A percentile compares a stretch with the other conserved stretches of the same genome.
Conservation (phyloP, 2,888 invertebrate species). For the Coenonympha arcania region DNA sequence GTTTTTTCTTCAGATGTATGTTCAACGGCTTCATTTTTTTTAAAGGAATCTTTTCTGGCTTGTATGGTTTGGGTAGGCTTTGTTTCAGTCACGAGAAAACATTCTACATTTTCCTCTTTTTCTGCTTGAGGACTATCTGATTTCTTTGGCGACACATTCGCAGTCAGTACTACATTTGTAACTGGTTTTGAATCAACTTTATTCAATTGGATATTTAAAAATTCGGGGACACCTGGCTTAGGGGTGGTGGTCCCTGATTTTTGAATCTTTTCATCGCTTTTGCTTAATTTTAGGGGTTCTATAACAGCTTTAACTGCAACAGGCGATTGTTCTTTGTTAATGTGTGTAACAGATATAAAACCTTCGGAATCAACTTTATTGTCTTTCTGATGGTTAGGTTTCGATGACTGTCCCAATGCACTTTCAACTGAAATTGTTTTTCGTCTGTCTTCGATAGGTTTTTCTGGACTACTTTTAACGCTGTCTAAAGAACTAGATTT, state of each 20-base stretch:
- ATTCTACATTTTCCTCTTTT: slow-evolving; percentile 49
- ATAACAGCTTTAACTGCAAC: slow-evolving; percentile 34
- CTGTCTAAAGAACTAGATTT: slow-evolving; percentile 75
- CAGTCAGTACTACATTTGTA: slow-evolving; percentile 78
- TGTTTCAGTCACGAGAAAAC: slow-evolving; percentile 41
- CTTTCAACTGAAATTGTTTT: slow-evolving; percentile 71
- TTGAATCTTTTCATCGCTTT: slow-evolving; percentile 57
- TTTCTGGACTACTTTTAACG: slow-evolving; percentile 73
- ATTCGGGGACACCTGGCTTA: slow-evolving; percentile 75
- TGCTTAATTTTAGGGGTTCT: slow-evolving; percentile 47
- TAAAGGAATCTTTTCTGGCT: slow-evolving; percentile 43
- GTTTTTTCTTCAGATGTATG: slow-evolving; percentile 41
- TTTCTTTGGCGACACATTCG: slow-evolving; percentile 73
- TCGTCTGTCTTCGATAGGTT: slow-evolving; percentile 58
- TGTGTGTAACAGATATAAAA: slow-evolving; percentile 74
- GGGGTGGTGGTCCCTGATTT: slow-evolving; percentile 36
- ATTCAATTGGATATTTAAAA: slow-evolving; percentile 80
- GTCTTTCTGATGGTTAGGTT: slow-evolving; percentile 38
- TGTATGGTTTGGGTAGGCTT: slow-evolving; percentile 37
- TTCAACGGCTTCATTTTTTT: slow-evolving; percentile 43
- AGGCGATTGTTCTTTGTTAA: slow-evolving; percentile 65
- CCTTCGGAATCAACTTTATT: slow-evolving; percentile 53
- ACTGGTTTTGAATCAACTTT: slow-evolving; percentile 78
- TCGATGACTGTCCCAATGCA: slow-evolving; percentile 44
- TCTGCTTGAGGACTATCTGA: slow-evolving; percentile 52